Conservation (phyloP, 2,797 vertebrate species). For the Parauchenoglanis punctatus region DNA sequence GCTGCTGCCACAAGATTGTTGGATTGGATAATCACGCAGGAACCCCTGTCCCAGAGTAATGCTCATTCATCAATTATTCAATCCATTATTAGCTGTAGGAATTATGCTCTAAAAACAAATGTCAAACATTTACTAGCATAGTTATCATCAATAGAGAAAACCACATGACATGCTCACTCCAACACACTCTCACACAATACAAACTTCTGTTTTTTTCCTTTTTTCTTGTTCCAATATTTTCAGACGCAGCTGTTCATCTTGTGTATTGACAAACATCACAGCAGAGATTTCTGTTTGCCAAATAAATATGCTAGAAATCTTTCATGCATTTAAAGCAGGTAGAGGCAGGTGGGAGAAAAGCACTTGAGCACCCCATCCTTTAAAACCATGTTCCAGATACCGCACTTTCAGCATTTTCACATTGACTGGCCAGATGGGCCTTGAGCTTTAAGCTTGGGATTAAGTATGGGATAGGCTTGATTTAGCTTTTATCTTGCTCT, state of each 20-base stretch:
- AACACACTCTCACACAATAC: neutral
- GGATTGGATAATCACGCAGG: neutral
- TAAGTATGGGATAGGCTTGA: constrained; percentile 1
- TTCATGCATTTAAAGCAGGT: constrained; percentile 47
- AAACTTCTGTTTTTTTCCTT: neutral
- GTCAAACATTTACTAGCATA: neutral
- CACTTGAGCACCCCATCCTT: constrained; percentile 16
- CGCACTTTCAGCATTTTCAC: constrained; percentile 28
- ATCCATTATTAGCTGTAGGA: neutral
- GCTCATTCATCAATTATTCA: neutral
- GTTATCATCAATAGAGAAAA: neutral
- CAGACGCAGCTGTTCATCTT: constrained; percentile 24
- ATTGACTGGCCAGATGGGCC: constrained; percentile 30
- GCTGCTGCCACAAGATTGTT: neutral
- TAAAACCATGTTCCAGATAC: constrained; percentile 18
- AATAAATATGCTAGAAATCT: constrained; percentile 25
- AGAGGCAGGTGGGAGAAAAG: constrained; percentile 30
- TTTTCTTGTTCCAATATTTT: constrained; percentile 11
- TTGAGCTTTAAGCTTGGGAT: constrained; percentile 15
- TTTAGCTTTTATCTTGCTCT: constrained; percentile 9
- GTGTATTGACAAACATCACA: constrained; percentile 26
- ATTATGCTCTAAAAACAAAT: neutral
- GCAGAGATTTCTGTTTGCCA: constrained; percentile 35
- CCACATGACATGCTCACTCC: too few species aligned
- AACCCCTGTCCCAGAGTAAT: neutral